phyloP scores from a whole-genome alignment of 2,797 vertebrate genomes.

The Mus caroli region DNA sequence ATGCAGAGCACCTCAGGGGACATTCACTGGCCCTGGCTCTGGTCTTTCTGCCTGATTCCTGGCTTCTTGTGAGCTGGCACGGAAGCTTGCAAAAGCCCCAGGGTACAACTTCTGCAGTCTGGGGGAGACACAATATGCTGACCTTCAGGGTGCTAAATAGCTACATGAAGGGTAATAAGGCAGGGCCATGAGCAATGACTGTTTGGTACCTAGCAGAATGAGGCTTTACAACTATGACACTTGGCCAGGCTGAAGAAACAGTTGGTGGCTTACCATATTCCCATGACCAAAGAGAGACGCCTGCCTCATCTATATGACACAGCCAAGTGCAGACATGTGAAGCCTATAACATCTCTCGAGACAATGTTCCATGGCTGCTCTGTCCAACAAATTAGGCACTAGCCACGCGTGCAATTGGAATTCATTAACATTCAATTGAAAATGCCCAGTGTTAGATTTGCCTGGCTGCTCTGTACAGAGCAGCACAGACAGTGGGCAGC shows the following conservation, averaged over 20 bases:
- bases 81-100: background rate
- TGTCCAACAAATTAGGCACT: background rate
- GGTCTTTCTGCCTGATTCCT: background rate
- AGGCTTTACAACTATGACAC: background rate
- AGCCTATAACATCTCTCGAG: background rate
- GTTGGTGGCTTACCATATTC: background rate
- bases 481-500: background rate
- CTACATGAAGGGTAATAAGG: background rate
- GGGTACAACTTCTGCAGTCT: background rate
- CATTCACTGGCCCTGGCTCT: background rate
- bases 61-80: background rate
- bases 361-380: background rate
- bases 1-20: background rate
- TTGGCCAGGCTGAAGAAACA: background rate
- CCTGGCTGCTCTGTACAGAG: background rate
- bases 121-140: background rate
- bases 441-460: constrained; percentile 1
- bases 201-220: background rate
- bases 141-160: background rate
- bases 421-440: constrained; percentile 38
- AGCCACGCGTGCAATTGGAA: background rate
- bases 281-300: background rate
- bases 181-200: background rate
- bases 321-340: background rate
- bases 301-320: rapidly evolving